phyloP scores from a whole-genome alignment of 2,113 vertebrate genomes.

The Pavo muticus region DNA sequence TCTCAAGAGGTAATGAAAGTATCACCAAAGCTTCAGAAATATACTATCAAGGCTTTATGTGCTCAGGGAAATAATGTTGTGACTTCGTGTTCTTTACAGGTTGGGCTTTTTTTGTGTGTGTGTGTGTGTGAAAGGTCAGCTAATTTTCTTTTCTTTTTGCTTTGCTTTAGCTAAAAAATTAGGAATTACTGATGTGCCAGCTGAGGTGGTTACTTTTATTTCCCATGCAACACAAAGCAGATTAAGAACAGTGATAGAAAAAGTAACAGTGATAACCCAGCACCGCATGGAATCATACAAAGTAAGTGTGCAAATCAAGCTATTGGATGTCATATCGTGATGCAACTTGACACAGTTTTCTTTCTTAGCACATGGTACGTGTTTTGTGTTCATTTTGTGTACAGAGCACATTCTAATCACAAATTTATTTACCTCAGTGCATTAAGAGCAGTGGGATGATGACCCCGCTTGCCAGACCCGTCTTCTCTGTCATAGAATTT shows the following conservation, averaged over 20 bases:
- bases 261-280: constrained; percentile 87
- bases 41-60: background rate
- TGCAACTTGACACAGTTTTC: fast-evolving
- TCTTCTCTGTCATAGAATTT: background rate
- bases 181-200: constrained; percentile 86
- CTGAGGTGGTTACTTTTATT: constrained; percentile 88
- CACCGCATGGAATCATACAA: constrained; percentile 87
- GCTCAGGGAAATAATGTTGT: background rate
- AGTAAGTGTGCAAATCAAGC: constrained; percentile 64
- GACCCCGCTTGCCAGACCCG: background rate
- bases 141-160: constrained; percentile 39
- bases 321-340: fast-evolving
- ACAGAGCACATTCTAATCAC: background rate
- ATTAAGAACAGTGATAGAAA: constrained; percentile 86
- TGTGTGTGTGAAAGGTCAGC: background rate
- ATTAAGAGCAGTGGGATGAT: background rate
- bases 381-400: background rate
- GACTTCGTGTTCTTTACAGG: background rate
- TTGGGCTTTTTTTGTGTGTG: too few species aligned
- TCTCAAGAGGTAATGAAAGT: background rate
- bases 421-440: background rate
- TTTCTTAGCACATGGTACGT: fast-evolving
- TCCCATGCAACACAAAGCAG: constrained; percentile 86
- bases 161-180: constrained; percentile 83
- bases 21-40: background rate